Conservation (phyloP, 2,797 vertebrate species). For the Schizothorax lantsangensis region DNA sequence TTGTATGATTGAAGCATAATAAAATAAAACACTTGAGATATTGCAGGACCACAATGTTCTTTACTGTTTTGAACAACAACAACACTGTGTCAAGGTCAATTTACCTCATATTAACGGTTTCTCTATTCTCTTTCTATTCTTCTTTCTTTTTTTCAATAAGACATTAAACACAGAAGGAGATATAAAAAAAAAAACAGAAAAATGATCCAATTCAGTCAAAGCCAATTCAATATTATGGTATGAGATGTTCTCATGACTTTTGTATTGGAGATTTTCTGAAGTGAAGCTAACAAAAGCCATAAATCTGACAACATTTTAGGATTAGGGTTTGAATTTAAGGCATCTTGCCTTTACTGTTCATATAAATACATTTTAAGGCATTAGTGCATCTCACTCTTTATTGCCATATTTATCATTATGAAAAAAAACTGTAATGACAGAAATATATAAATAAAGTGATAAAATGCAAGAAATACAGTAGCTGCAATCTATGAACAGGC, state of each 20-base stretch:
- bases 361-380: not conserved
- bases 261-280: not conserved
- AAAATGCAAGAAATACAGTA: not conserved
- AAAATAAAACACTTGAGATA: constrained; percentile 42
- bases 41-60: constrained; percentile 35
- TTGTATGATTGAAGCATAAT: constrained; percentile 45
- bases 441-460: not conserved
- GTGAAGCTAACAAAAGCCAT: not conserved
- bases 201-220: not conserved
- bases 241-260: not conserved
- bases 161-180: not conserved
- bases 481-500: not conserved
- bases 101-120: not conserved
- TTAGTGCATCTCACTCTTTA: not conserved
- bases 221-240: not conserved
- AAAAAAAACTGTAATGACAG: not conserved
- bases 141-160: not conserved
- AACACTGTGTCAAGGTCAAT: not conserved
- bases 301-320: not conserved
- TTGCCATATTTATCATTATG: not conserved
- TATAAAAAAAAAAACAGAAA: not conserved
- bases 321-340: not conserved
- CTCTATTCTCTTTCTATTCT: not conserved
- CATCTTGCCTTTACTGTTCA: not conserved
- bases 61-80: constrained; percentile 24